Evolutionary conservation across 2,113 vertebrate species (phyloP).

Genomic region (Cairina moschata): DNA sequence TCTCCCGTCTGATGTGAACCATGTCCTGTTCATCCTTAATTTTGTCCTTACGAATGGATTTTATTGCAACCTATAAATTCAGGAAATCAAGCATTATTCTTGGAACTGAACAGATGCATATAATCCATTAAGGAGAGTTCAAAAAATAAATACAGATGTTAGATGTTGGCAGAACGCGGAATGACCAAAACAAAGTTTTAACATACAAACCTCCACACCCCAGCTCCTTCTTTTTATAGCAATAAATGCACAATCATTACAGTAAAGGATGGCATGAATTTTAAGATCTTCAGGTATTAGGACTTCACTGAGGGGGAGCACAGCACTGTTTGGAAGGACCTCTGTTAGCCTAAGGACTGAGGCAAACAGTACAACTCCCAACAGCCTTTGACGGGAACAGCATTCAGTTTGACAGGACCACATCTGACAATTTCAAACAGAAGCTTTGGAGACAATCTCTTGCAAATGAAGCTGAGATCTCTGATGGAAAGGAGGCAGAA

Average conservation of each 20-base stretch:
- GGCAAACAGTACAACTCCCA: not conserved
- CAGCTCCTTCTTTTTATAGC: conserved; percentile 29
- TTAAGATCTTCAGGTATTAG: not conserved
- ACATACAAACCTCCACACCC: conserved; percentile 45
- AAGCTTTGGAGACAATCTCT: not conserved
- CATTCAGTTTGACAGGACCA: not conserved
- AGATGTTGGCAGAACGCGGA: conserved; percentile 69
- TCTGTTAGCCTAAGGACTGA: not conserved
- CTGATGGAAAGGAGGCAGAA: not conserved
- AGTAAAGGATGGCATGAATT: conserved; percentile 23
- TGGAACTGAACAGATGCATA: conserved; percentile 77
- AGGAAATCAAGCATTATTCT: conserved; percentile 82
- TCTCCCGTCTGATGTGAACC: conserved; percentile 98
- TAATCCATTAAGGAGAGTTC: conserved; percentile 68
- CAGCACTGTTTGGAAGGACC: not conserved
- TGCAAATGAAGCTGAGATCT: not conserved
- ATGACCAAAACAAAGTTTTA: conserved; percentile 69
- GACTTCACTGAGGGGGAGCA: not conserved
- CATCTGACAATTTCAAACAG: not conserved
- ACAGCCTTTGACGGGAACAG: not conserved
- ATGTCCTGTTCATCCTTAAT: conserved; percentile 99
- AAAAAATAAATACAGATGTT: conserved; percentile 83
- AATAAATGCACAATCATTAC: conserved; percentile 36
- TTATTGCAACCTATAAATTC: conserved; percentile 96
- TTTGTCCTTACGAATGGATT: conserved; percentile 99